These are phyloP conservation scores for Recurvirostra avosetta DNA, from an alignment of 2,113 vertebrate species.

Conservation along the genomic window DNA sequence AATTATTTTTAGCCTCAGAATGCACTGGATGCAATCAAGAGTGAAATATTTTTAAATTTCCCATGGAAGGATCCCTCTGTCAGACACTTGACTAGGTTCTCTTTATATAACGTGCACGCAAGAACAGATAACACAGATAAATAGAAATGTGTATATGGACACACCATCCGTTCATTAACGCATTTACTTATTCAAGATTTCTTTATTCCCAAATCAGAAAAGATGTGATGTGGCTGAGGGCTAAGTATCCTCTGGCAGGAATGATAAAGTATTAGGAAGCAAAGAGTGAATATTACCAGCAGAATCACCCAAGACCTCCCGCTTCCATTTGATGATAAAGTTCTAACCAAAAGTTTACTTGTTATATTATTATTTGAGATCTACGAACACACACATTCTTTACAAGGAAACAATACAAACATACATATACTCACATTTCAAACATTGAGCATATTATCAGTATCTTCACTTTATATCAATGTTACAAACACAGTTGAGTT, in stretches of 20 bases:
- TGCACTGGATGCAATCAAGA: background rate
- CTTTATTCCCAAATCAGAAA: background rate
- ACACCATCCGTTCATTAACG: background rate
- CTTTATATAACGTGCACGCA: background rate
- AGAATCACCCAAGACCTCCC: background rate
- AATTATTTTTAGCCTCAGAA: conserved; percentile 50
- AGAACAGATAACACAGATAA: background rate
- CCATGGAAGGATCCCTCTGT: background rate
- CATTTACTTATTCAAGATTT: background rate
- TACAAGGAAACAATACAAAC: background rate
- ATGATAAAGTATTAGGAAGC: background rate
- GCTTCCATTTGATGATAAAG: background rate
- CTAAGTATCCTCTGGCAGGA: background rate
- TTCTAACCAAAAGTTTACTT: background rate
- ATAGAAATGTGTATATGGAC: background rate
- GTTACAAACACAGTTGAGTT: background rate
- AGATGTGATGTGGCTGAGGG: background rate
- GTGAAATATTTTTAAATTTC: conserved; percentile 31
- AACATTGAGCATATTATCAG: background rate
- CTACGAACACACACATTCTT: background rate
- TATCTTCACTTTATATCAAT: background rate
- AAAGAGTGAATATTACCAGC: background rate
- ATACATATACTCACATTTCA: conserved; percentile 36
- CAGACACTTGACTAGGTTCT: background rate
- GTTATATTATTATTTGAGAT: background rate